Evolutionary conservation across 2,797 vertebrate genomes (phyloP).

Genomic region (Lepilemur ruficaudatus): DNA sequence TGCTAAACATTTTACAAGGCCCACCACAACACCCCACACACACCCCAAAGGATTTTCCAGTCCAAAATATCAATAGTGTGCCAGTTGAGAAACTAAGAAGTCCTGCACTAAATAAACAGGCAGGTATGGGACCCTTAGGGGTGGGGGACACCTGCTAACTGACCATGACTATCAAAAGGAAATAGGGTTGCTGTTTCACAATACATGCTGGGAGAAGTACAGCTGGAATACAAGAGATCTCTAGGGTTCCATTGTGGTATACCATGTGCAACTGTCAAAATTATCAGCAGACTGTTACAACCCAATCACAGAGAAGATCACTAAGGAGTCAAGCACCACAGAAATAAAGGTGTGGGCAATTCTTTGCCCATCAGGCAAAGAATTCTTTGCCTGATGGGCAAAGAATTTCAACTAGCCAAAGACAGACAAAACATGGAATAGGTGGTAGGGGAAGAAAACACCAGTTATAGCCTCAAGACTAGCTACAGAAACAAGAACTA

Average conservation of each 20-base stretch:
- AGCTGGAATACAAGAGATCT: not conserved
- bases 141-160: too few species aligned
- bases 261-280: not conserved
- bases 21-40: not conserved
- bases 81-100: not conserved
- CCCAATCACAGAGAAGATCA: not conserved
- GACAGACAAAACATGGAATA: not conserved
- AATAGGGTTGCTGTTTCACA: not conserved
- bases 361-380: not conserved
- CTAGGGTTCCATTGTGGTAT: not conserved
- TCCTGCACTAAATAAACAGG: not conserved
- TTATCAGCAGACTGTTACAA: not conserved
- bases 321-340: not conserved
- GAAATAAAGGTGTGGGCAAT: not conserved
- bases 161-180: not conserved
- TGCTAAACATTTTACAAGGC: not conserved
- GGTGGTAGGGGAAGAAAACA: not conserved
- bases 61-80: not conserved
- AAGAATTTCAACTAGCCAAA: not conserved
- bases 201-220: not conserved
- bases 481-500: not conserved
- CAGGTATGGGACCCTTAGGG: not conserved
- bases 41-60: not conserved
- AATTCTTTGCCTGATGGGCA: too few species aligned
- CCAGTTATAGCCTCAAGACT: not conserved